These are phyloP conservation scores for Lysiphlebus fabarum DNA, from an alignment of 1,140 invertebrate genomes.

Conservation along the genomic window DNA sequence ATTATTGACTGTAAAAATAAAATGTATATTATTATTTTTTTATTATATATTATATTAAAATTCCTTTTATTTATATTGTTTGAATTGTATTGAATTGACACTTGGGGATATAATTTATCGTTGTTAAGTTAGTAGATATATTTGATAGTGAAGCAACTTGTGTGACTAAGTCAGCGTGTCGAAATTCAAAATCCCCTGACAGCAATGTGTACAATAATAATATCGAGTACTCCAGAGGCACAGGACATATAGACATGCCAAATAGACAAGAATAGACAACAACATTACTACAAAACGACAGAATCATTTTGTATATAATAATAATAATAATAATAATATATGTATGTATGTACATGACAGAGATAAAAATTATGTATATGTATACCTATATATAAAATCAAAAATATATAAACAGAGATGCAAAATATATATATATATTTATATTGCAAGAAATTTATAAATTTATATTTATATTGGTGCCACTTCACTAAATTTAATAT, in stretches of 20 bases:
- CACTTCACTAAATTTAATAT: too few relatives aligned
- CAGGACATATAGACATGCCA: constrained; percentile 14
- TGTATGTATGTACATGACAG: too few relatives aligned
- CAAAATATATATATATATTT: too few relatives aligned
- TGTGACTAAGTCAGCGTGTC: constrained; percentile 28
- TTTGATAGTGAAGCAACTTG: constrained; percentile 16
- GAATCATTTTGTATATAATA: constrained; percentile 12
- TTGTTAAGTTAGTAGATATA: not conserved
- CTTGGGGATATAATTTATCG: constrained; percentile 14
- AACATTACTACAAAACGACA: constrained; percentile 6
- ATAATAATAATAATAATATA: too few relatives aligned
- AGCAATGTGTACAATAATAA: not conserved
- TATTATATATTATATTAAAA: too few relatives aligned
- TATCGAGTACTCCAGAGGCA: constrained; percentile 9
- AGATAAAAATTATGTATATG: not conserved
- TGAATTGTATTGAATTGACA: constrained; percentile 2
- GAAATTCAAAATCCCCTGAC: constrained; percentile 20
- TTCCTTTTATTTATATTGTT: not conserved
- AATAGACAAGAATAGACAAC: not conserved
- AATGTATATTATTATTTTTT: not conserved
- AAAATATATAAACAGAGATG: too few relatives aligned
- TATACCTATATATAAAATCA: too few relatives aligned
- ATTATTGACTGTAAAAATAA: not conserved
- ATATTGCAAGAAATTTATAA: too few relatives aligned
- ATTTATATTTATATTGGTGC: not conserved